Evolutionary conservation across 2,797 vertebrate species (phyloP).

Genomic region (Sebastes vulpes): DNA sequence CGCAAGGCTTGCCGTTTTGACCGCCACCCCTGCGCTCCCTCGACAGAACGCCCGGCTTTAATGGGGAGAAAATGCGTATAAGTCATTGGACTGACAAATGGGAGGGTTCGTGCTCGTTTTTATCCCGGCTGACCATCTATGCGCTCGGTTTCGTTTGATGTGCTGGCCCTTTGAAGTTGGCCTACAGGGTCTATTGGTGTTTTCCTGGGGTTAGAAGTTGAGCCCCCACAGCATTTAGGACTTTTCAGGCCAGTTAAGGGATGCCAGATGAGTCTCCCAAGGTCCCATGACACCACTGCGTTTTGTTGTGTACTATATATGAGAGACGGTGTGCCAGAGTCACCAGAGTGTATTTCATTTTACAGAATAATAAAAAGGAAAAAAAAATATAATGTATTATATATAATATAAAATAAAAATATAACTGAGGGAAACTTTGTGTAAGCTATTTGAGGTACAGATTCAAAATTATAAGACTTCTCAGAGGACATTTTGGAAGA

Average conservation of each 20-base stretch:
- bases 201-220: conserved; percentile 83
- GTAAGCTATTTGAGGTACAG: neutral
- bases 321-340: neutral
- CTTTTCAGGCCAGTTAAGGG: conserved; percentile 64
- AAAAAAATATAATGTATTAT: neutral
- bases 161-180: conserved; percentile 78
- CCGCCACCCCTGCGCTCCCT: conserved; percentile 18
- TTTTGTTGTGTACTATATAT: neutral
- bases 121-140: conserved; percentile 74
- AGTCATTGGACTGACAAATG: conserved; percentile 71
- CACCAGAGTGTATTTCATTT: neutral
- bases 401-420: neutral
- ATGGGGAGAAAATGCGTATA: conserved; percentile 35
- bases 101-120: conserved; percentile 51
- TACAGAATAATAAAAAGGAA: neutral
- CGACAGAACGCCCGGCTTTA: conserved; percentile 18
- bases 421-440: neutral
- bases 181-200: conserved; percentile 76
- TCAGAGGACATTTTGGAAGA: neutral
- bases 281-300: conserved; percentile 26
- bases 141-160: conserved; percentile 76
- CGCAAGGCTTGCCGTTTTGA: neutral
- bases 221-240: conserved; percentile 72
- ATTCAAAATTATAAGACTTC: neutral
- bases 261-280: conserved; percentile 75